Evolutionary conservation across 1,140 invertebrate genomes (phyloP), one percentile per base, ranked within the genome.

Genomic region (Hylyphantes graminicola): DNA sequence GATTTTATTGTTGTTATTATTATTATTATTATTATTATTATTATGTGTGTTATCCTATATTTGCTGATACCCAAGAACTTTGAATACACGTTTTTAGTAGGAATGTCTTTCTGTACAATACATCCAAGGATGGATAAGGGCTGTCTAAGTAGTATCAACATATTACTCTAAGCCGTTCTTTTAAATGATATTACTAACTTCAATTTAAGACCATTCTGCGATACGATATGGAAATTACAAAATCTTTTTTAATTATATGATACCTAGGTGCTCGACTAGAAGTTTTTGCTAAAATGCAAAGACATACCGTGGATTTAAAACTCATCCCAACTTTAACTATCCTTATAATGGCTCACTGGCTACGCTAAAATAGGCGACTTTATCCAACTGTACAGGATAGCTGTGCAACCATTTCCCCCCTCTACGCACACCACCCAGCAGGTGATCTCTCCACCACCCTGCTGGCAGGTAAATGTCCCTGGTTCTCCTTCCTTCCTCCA

Each of bases 391-490:
- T 0, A 96, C 94, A 86, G 92, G 92, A 89, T 97, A 96, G 88
- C 95, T 93, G 87, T 96, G 95, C 86, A 97, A 94, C 96, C 95
- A 97, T 80, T 95, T 92, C 67, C 93, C 96, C 0, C 96, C 96
- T 88, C 96, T 96, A 48, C 95, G 92, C 17, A 95, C 90, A 64
- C 94, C 95, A 0, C 93, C 93, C 89, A 96, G 94, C 86, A 97
- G 95, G 13, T 95, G 95, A 87, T 97, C 96, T 87, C 94, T 94
- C 96, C 96, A 98, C 8, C 96, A 93, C 0, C 96, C 96, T 57
- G 93, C 93, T 0, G 96, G 96, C 7, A 97, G 89, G 88, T 97
- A 97, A 87, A 97, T 94, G 89, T 93, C 92, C 86, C 94, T 89
- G 75, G 92, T 91, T 57, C 92, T 92, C 3, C 90, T 91, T 3